Percentiles rank a stretch among this genome's conserved stretches.
Evolutionary conservation across 2,113 vertebrate species (phyloP).

Genomic region (Pseudopodoces humilis): DNA sequence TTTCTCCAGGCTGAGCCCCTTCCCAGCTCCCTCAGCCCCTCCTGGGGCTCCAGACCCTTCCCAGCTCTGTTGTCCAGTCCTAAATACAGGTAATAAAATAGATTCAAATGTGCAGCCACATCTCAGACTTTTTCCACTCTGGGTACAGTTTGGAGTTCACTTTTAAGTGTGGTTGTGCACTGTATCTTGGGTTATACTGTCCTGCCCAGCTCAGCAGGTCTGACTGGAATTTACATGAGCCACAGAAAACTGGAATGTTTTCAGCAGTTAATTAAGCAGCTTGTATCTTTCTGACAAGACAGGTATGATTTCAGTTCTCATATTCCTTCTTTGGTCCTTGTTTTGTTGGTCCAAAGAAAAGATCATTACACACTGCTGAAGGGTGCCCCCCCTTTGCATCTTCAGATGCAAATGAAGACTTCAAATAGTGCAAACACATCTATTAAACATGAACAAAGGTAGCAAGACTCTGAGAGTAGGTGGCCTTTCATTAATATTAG

Average conservation of each 20-base stretch:
- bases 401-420: neutral
- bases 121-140: too few relatives aligned
- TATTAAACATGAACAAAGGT: neutral
- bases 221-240: neutral
- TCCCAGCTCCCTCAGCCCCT: neutral
- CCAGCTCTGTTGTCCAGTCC: too few relatives aligned
- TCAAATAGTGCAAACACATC: neutral
- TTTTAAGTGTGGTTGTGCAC: accelerated
- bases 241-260: neutral
- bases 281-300: neutral
- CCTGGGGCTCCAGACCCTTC: neutral
- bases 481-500: neutral
- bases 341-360: neutral
- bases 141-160: neutral
- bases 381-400: neutral
- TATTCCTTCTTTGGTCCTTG: neutral
- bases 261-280: neutral
- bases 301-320: neutral
- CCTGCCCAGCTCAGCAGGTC: neutral
- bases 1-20: neutral
- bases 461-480: neutral
- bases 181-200: accelerated
- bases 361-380: neutral
- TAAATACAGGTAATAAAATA: neutral
- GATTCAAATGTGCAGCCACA: neutral